These are phyloP conservation scores for Watsonalla binaria DNA, from an alignment of 2,888 invertebrate species.

Conservation along the genomic window DNA sequence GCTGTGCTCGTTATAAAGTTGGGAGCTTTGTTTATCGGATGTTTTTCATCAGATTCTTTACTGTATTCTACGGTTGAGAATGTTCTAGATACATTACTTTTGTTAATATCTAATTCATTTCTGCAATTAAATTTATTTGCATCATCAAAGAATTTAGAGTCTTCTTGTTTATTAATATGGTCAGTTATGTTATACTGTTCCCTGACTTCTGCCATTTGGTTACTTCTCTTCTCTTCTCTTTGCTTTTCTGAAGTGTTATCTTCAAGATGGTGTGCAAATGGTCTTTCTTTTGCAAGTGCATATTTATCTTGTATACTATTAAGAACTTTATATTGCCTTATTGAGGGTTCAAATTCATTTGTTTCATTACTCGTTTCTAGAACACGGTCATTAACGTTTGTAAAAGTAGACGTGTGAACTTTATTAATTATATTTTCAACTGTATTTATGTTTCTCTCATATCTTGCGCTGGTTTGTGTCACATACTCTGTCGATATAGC, in stretches of 20 bases:
- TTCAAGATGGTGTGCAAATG: neutral
- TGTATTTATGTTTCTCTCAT: neutral
- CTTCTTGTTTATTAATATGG: neutral
- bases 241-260: neutral
- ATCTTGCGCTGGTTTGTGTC: neutral
- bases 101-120: neutral
- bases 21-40: neutral
- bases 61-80: neutral
- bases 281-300: neutral
- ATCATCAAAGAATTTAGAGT: constrained; percentile 2
- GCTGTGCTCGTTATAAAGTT: neutral
- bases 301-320: neutral
- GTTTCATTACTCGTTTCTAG: neutral
- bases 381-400: neutral
- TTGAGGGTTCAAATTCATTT: constrained; percentile 1
- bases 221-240: neutral
- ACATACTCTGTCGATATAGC: neutral
- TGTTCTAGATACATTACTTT: neutral
- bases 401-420: neutral
- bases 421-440: neutral
- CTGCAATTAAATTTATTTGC: neutral
- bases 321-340: constrained; percentile 1
- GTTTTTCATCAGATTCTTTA: neutral
- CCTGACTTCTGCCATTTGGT: neutral
- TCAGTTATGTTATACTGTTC: neutral